A percentile compares a stretch with the other conserved stretches of the same genome.
Evolutionary conservation across 2,888 invertebrate species (phyloP).

Genomic region (Ectemnius lituratus): DNA sequence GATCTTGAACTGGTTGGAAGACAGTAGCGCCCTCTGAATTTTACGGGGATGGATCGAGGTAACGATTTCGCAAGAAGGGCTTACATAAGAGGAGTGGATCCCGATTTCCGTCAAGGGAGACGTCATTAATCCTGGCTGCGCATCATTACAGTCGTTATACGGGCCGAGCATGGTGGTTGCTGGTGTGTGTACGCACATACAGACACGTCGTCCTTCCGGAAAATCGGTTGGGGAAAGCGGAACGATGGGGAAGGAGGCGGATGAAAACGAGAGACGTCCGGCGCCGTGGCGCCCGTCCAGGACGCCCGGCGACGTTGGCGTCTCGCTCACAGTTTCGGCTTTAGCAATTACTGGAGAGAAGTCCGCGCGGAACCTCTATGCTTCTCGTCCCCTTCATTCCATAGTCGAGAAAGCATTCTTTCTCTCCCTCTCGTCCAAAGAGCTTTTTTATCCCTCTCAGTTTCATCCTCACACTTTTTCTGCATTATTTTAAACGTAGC

Average conservation of each 20-base stretch:
- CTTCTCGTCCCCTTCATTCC: conserved; percentile 9
- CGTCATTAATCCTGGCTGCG: conserved; percentile 28
- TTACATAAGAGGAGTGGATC: neutral
- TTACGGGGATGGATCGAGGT: too few species aligned
- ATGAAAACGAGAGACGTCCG: conserved; percentile 55
- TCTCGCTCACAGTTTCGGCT: conserved; percentile 56
- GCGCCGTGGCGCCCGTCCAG: conserved; percentile 66
- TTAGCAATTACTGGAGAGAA: conserved; percentile 51
- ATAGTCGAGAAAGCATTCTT: too few species aligned
- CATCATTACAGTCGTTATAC: conserved; percentile 20
- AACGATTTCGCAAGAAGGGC: too few species aligned
- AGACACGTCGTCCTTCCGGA: conserved; percentile 20
- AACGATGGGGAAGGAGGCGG: conserved; percentile 33
- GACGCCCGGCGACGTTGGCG: conserved; percentile 62
- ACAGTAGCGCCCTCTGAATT: neutral
- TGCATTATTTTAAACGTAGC: neutral
- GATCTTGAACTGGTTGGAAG: neutral
- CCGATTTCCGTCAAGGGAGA: conserved; percentile 5
- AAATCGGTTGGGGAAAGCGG: conserved; percentile 36
- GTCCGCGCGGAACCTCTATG: conserved; percentile 15
- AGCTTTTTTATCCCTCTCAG: conserved; percentile 5
- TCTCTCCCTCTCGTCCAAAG: too few species aligned
- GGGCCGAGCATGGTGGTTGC: too few species aligned
- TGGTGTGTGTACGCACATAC: neutral
- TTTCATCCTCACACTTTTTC: neutral